Evolutionary conservation across 2,888 invertebrate species (phyloP), one percentile per base, ranked within the genome.

Genomic region (Geophilus truncorum): DNA sequence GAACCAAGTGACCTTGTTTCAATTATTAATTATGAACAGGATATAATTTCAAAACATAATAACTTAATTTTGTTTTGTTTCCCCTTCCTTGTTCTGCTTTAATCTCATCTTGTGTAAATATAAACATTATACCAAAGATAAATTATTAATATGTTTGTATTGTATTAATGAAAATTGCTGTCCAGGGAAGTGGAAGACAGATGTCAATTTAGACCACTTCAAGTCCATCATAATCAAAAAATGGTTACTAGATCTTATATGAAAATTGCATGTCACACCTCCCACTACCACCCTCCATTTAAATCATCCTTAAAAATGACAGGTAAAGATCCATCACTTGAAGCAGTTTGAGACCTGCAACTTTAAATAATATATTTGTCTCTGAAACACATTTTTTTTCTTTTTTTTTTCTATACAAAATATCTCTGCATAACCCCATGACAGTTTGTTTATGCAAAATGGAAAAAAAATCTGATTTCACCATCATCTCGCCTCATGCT

Each of bases 1-100:
- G 70, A 28, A 70, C 70, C 70, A 25, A 28, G 70, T 70, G 70
- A 70, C 70, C 70, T 70, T 70, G 12, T 70, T 70, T 28, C 28
- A 10, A n/a, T n/a, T n/a, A n/a, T n/a, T n/a, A 51, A 51, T 51
- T 51, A 51, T 51, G 18, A 51, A 51, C 51, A 51, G 51, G 51
- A 51, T 70, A 25, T 28, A 70, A 70, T 70, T 70, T 15, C 25
- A 25, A 21, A 21, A 62, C 6, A 70, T 45, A 45, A 45, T 45
- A n/a, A 51, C 18, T 51, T 51, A 5, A 21, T 51, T 40, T 51
- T 21, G 51, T 18, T 21, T 18, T 51, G 1, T 3, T 18, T 18
- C 18, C 51, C n/a, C 51, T 51, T 51, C 51, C 51, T 51, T 51
- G 7, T n/a, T n/a, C n/a, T n/a, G n/a, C n/a, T n/a, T 51, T 51